These are phyloP conservation scores for human DNA, from an alignment of 2,113 vertebrate genomes.

Conservation along the genomic window DNA sequence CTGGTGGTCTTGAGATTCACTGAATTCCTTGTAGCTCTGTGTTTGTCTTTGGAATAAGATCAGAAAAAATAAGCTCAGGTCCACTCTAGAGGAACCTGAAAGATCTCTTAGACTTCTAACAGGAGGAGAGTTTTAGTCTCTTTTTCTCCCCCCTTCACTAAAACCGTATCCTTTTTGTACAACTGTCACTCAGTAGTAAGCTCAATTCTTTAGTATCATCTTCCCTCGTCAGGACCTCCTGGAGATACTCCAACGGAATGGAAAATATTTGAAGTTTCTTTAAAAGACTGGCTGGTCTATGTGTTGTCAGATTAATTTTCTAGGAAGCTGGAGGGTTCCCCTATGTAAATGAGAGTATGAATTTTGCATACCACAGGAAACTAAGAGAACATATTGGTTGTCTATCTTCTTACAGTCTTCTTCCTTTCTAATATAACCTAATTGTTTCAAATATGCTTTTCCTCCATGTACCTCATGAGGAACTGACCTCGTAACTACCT, in stretches of 20 bases:
- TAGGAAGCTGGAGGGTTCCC: neutral
- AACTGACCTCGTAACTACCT: neutral
- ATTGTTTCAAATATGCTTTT: neutral
- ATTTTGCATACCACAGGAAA: neutral
- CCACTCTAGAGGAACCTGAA: neutral
- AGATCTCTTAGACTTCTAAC: neutral
- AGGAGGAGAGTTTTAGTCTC: neutral
- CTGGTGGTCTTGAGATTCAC: neutral
- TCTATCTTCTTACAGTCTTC: neutral
- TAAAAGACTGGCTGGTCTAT: neutral
- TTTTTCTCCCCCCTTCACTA: neutral
- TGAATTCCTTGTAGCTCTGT: neutral
- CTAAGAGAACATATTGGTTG: neutral
- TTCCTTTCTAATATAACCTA: neutral
- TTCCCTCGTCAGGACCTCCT: neutral
- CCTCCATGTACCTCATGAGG: neutral
- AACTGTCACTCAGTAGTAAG: neutral
- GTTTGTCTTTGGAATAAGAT: conserved; percentile 46
- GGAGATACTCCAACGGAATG: neutral
- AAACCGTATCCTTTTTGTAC: neutral
- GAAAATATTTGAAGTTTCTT: neutral
- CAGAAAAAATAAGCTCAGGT: neutral
- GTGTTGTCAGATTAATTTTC: neutral
- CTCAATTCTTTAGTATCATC: neutral
- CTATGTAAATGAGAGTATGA: neutral